phyloP scores from a whole-genome alignment of 2,888 invertebrate species.

The Cinara cedri region DNA sequence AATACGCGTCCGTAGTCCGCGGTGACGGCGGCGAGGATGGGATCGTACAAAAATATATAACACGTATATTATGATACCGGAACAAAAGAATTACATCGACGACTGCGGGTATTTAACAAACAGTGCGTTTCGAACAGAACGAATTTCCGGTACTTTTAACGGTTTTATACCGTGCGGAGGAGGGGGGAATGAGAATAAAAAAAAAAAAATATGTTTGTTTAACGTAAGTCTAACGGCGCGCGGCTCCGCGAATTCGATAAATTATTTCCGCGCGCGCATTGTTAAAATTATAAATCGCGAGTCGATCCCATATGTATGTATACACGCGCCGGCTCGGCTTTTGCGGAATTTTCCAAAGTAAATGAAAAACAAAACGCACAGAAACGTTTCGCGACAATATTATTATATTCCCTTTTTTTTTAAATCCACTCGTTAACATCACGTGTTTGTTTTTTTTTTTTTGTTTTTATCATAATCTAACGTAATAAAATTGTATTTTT shows the following conservation, averaged over 20 bases:
- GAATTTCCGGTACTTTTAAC: too few relatives aligned
- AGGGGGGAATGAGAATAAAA: too few relatives aligned
- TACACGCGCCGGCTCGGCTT: not conserved
- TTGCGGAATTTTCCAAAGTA: not conserved
- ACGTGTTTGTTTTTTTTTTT: not conserved
- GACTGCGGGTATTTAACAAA: too few relatives aligned
- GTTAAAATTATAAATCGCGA: not conserved
- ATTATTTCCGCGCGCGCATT: not conserved
- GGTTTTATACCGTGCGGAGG: too few relatives aligned
- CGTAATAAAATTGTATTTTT: not conserved
- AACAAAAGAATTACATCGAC: too few relatives aligned
- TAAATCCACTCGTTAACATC: not conserved
- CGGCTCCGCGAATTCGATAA: not conserved
- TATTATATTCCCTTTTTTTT: not conserved
- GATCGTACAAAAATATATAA: too few relatives aligned
- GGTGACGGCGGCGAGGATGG: too few relatives aligned
- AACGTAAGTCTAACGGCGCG: not conserved
- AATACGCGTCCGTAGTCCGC: too few relatives aligned
- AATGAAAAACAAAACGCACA: not conserved
- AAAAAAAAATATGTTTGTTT: too few relatives aligned
- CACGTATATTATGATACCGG: too few relatives aligned
- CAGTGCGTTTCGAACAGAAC: too few relatives aligned
- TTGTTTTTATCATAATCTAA: constrained; percentile 10
- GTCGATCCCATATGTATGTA: too few relatives aligned
- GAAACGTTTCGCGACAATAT: not conserved